These are phyloP conservation scores for Oryzias melastigma DNA, from an alignment of 2,113 vertebrate genomes.

Conservation along the genomic window DNA sequence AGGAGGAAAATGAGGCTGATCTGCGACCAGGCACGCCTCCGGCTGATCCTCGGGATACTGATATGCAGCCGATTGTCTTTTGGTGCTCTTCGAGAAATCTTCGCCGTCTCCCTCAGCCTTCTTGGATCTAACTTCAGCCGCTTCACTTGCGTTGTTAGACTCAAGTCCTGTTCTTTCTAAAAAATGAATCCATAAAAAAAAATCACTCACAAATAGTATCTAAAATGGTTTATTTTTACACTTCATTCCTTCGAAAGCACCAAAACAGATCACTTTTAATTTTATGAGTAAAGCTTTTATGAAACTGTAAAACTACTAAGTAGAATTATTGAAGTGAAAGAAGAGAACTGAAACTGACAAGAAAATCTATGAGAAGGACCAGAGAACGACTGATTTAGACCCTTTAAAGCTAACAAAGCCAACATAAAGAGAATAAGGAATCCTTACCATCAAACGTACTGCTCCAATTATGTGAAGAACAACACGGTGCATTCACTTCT, in stretches of 20 bases:
- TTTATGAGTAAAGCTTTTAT: too few relatives aligned
- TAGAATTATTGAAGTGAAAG: too few relatives aligned
- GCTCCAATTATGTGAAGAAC: constrained; percentile 39
- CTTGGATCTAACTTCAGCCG: constrained; percentile 13
- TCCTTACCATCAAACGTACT: constrained; percentile 30
- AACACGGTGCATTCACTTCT: constrained; percentile 13
- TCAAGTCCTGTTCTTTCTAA: constrained; percentile 27
- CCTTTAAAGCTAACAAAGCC: too few relatives aligned
- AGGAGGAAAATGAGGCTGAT: constrained; percentile 5
- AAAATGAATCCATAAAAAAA: background rate
- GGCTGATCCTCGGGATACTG: constrained; percentile 36
- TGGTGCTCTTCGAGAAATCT: constrained; percentile 37
- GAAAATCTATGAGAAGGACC: too few relatives aligned
- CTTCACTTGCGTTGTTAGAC: constrained; percentile 12
- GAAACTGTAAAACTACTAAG: too few relatives aligned
- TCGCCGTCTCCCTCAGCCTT: constrained; percentile 41
- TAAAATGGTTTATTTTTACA: too few relatives aligned
- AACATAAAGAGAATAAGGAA: background rate
- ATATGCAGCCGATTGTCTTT: constrained; percentile 23
- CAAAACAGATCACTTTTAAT: too few relatives aligned
- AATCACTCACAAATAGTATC: too few relatives aligned
- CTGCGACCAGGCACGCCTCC: constrained; percentile 15
- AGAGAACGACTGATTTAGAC: too few relatives aligned
- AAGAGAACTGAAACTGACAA: too few relatives aligned
- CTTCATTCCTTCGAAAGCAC: too few relatives aligned